Evolutionary conservation across 2,797 vertebrate species (phyloP).

Genomic region (Martes flavigula): DNA sequence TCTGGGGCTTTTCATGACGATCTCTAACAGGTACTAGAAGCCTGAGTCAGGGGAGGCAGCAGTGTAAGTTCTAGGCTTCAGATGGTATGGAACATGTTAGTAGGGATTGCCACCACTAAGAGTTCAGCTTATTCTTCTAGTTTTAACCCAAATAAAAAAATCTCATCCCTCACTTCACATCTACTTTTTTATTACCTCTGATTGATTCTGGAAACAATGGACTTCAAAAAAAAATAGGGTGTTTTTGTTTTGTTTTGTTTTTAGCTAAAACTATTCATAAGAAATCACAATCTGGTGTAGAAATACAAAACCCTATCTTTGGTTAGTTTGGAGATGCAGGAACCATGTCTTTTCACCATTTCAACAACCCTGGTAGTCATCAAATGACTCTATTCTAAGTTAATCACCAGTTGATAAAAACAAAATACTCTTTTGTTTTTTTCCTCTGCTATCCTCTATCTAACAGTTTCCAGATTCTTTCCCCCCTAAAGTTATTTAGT

Average conservation of each 20-base stretch:
- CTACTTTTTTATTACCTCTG: slow-evolving; percentile 10
- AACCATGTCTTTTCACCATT: slow-evolving; percentile 50
- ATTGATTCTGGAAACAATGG: not conserved
- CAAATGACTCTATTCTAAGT: slow-evolving; percentile 15
- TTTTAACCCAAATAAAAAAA: slow-evolving; percentile 30
- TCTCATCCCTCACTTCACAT: not conserved
- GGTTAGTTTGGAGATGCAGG: not conserved
- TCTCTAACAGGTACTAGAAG: not conserved
- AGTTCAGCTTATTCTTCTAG: not conserved
- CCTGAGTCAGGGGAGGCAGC: not conserved
- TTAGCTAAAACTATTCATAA: slow-evolving; percentile 34
- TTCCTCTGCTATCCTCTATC: not conserved
- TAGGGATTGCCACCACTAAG: not conserved
- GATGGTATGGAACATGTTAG: not conserved
- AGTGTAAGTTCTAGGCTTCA: not conserved
- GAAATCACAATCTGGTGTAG: not conserved
- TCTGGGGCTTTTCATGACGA: not conserved
- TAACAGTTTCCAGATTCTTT: not conserved
- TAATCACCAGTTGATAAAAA: slow-evolving; percentile 20
- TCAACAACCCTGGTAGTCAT: not conserved
- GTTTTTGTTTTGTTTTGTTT: not conserved
- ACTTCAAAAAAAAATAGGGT: not conserved
- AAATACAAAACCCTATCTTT: slow-evolving; percentile 25
- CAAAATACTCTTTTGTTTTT: not conserved
- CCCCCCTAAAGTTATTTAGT: not conserved